These are phyloP conservation scores for Chloropsis cyanopogon DNA, from an alignment of 2,113 vertebrate genomes.

Conservation along the genomic window DNA sequence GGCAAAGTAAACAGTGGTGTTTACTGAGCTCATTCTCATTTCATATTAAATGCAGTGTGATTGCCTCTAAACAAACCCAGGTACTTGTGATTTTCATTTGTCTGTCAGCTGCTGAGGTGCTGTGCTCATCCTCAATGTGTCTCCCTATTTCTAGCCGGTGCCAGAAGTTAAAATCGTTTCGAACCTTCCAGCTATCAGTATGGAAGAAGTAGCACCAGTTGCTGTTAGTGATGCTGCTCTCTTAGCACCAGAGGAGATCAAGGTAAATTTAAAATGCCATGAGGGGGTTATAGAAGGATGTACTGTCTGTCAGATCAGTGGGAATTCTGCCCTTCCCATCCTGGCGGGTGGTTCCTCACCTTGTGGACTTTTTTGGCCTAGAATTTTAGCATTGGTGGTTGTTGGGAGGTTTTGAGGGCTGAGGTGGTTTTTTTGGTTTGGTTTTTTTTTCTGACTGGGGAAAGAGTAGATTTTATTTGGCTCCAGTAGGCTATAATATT, in stretches of 20 bases:
- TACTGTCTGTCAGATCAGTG: neutral
- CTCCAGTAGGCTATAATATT: neutral
- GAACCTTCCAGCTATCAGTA: conserved; percentile 87
- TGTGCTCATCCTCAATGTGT: neutral
- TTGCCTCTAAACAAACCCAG: neutral
- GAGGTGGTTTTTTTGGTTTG: rapidly evolving
- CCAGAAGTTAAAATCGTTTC: conserved; percentile 95
- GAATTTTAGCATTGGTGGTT: neutral
- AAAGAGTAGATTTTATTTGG: neutral
- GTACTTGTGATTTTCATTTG: neutral
- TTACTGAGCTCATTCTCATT: neutral
- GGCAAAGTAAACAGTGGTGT: neutral
- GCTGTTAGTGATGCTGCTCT: conserved; percentile 85
- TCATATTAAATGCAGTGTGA: neutral
- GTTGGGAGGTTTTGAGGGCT: neutral
- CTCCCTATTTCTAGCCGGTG: conserved; percentile 75
- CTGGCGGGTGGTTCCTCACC: neutral
- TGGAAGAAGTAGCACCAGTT: conserved; percentile 96
- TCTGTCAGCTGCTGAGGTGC: neutral
- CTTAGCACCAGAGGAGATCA: conserved; percentile 92
- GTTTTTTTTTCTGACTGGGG: neutral
- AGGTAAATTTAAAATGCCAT: conserved; percentile 71
- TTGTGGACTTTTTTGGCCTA: neutral
- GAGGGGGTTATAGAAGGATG: neutral
- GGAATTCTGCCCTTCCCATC: neutral